Conservation (phyloP, 2,113 vertebrate species). For the Phalacrocorax aristotelis region DNA sequence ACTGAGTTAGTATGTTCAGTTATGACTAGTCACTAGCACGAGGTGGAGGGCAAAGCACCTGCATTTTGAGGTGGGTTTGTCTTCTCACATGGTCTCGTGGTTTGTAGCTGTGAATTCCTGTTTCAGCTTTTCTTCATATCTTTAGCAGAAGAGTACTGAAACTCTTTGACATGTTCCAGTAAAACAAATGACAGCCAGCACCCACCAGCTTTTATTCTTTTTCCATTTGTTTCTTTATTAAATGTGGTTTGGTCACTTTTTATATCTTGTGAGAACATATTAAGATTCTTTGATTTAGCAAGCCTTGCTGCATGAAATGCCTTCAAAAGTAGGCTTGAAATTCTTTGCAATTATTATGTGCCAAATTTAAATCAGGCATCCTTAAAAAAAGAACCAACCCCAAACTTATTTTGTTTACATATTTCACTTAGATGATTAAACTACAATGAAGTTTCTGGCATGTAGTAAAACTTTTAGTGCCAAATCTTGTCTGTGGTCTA, state of each 20-base stretch:
- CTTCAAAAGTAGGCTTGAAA: background rate
- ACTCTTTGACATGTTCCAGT: slow-evolving; percentile 33
- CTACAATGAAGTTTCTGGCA: background rate
- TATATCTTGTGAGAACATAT: background rate
- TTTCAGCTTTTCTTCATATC: slow-evolving; percentile 33
- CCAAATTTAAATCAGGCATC: background rate
- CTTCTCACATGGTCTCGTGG: slow-evolving; percentile 6
- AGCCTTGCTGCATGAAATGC: background rate
- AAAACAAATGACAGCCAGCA: background rate
- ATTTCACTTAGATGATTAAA: background rate
- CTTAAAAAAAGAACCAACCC: background rate
- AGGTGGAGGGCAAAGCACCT: background rate
- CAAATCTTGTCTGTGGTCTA: background rate
- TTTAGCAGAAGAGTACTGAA: slow-evolving; percentile 41
- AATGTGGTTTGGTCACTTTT: background rate
- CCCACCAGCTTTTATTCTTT: background rate
- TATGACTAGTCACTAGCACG: background rate
- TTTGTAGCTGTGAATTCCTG: slow-evolving; percentile 74
- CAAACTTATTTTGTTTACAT: background rate
- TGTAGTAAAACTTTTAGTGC: background rate
- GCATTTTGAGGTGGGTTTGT: background rate
- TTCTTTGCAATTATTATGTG: background rate
- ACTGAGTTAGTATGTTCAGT: background rate
- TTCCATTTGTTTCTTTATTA: background rate
- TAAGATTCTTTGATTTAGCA: background rate